Evolutionary conservation across 1,140 invertebrate species (phyloP).

Genomic region (Polypedilum pembai): DNA sequence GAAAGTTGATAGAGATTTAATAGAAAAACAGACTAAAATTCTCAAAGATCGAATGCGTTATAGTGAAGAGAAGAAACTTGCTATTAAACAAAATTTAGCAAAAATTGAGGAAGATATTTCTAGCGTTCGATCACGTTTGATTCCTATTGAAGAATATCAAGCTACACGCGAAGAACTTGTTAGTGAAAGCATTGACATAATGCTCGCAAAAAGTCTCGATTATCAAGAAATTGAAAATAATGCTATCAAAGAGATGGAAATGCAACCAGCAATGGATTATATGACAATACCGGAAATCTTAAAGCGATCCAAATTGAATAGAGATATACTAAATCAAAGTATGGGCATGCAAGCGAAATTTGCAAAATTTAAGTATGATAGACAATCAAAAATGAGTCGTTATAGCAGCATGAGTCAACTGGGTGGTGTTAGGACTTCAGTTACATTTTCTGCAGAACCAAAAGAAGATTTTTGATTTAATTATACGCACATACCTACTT

Average conservation of each 20-base stretch:
- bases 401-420: neutral
- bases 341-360: constrained; percentile 32
- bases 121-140: constrained; percentile 36
- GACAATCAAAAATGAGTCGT: neutral
- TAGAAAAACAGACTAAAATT: constrained; percentile 38
- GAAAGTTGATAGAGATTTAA: constrained; percentile 40
- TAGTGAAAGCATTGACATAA: constrained; percentile 36
- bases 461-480: too few species aligned
- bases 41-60: constrained; percentile 39
- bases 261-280: constrained; percentile 35
- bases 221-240: constrained; percentile 32
- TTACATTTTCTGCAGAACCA: too few species aligned
- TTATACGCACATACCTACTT: too few species aligned
- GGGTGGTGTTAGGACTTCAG: neutral
- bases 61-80: constrained; percentile 39
- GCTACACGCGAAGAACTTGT: constrained; percentile 30
- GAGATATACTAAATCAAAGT: constrained; percentile 37
- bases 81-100: constrained; percentile 34
- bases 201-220: constrained; percentile 34
- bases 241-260: constrained; percentile 33
- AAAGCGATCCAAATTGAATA: constrained; percentile 36
- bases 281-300: constrained; percentile 39
- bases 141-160: constrained; percentile 35
- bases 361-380: neutral
- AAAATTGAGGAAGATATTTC: constrained; percentile 37